A percentile compares a stretch with the other conserved stretches of the same genome.
Evolutionary conservation across 1,140 invertebrate genomes (phyloP).

Genomic region (Venturia canescens): DNA sequence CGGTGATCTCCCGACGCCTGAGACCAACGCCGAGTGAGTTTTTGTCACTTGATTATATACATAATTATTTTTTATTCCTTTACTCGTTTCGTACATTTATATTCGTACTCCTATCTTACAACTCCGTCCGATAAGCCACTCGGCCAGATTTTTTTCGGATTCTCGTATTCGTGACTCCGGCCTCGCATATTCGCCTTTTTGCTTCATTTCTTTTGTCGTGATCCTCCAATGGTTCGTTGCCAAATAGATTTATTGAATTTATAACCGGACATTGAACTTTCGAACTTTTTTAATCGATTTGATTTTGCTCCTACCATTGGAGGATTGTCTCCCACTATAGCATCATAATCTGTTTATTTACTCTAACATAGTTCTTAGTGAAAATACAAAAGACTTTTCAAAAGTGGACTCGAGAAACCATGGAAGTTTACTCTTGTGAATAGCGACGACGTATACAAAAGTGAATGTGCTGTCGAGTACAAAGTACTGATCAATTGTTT

Average conservation of each 20-base stretch:
- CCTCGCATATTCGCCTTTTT: neutral
- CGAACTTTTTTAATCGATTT: neutral
- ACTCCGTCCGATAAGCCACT: neutral
- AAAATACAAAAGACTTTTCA: slow-evolving; percentile 19
- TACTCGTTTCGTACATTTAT: neutral
- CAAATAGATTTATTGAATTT: neutral
- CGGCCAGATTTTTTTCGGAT: slow-evolving; percentile 35
- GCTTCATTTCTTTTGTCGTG: neutral
- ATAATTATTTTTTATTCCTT: neutral
- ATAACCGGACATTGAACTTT: neutral
- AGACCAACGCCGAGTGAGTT: slow-evolving; percentile 97
- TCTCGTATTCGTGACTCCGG: too few relatives aligned
- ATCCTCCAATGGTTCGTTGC: neutral
- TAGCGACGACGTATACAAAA: neutral
- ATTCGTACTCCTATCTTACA: too few relatives aligned
- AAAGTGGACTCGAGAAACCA: slow-evolving; percentile 38
- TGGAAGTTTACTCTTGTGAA: neutral
- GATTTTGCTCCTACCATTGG: neutral
- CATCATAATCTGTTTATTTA: neutral
- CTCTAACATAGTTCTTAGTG: neutral
- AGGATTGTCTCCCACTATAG: neutral
- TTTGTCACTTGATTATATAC: slow-evolving; percentile 31
- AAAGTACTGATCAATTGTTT: neutral
- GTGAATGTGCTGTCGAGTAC: neutral
- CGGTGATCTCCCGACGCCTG: slow-evolving; percentile 94